Evolutionary conservation across 1,140 invertebrate genomes (phyloP), one percentile per base, ranked within the genome.

Genomic region (Pemphigus obesinymphae): DNA sequence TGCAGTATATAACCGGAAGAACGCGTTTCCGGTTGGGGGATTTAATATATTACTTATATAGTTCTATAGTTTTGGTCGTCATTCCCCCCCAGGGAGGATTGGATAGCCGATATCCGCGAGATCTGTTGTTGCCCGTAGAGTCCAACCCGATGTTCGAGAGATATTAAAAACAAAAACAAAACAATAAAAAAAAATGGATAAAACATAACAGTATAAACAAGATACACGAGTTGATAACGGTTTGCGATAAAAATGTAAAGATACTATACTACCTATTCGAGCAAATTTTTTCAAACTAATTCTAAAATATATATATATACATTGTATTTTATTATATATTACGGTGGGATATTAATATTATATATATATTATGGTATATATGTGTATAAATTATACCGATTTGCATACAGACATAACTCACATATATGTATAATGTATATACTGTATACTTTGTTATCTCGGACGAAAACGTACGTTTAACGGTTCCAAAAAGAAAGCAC

Each of bases 181-280:
- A 43, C 20, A 23, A 26, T 45, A 70, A 70, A 20, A n/a, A 70
- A 40, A 70, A 15, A 26, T 11, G 43, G n/a, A 29, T n/a, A 43
- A 23, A 70, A 70, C 40, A 23, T 43, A 10, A 45, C 23, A 2
- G 43, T 29, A 70, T 26, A n/a, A n/a, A n/a, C n/a, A n/a, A 45
- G 40, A 70, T 70, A 70, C 66, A 70, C 66, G 66, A 45, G 11
- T 45, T 70, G 40, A 66, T 66, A 66, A 23, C 10, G 63, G 37
- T 40, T 66, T 23, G 20, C 34, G 34, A 66, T 66, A 40, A 66
- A 66, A 66, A 37, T n/a, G n/a, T n/a, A 26, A 45, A 43, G 2
- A 26, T 63, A 66, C 15, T 63, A 13, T 63, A 31, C n/a, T n/a
- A n/a, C n/a, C n/a, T n/a, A n/a, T n/a, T n/a, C 61, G 6, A 31